Evolutionary conservation across 2,888 invertebrate genomes (phyloP).

Genomic region (Leucozona laternaria): DNA sequence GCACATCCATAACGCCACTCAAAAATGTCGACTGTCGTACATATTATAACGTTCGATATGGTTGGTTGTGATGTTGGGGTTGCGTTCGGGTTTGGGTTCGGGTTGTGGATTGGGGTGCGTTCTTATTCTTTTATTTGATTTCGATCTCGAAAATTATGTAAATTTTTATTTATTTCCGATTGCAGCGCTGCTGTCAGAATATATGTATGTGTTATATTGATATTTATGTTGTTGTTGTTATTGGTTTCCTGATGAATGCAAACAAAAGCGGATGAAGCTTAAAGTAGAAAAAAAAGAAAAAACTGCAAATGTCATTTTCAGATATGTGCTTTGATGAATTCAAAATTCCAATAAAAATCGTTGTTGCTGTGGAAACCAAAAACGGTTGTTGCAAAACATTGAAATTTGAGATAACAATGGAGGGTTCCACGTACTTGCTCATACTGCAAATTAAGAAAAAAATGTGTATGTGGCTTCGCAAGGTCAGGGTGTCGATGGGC

Average conservation of each 20-base stretch:
- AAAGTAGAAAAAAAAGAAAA: not conserved
- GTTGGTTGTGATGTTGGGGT: not conserved
- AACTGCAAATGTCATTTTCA: not conserved
- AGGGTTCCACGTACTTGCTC: not conserved
- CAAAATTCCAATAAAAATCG: not conserved
- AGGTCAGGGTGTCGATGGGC: too few species aligned
- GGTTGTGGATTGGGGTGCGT: constrained; percentile 3
- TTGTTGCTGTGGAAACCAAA: not conserved
- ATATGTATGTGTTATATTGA: constrained; percentile 21
- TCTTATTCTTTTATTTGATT: constrained; percentile 42
- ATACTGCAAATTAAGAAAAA: too few species aligned
- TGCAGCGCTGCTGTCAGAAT: constrained; percentile 15
- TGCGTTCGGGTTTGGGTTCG: not conserved
- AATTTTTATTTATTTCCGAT: constrained; percentile 45
- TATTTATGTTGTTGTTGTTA: not conserved
- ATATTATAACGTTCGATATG: not conserved
- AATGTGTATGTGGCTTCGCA: too few species aligned
- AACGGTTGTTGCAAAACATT: not conserved
- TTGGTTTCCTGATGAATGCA: constrained; percentile 10
- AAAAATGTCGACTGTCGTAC: constrained; percentile 24
- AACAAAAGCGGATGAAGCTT: constrained; percentile 1
- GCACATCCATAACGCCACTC: constrained; percentile 14
- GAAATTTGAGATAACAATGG: not conserved
- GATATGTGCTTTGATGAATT: constrained; percentile 11
- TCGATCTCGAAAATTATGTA: constrained; percentile 49